These are phyloP conservation scores for Harpalus rubripes DNA, from an alignment of 2,888 invertebrate genomes.

Conservation along the genomic window DNA sequence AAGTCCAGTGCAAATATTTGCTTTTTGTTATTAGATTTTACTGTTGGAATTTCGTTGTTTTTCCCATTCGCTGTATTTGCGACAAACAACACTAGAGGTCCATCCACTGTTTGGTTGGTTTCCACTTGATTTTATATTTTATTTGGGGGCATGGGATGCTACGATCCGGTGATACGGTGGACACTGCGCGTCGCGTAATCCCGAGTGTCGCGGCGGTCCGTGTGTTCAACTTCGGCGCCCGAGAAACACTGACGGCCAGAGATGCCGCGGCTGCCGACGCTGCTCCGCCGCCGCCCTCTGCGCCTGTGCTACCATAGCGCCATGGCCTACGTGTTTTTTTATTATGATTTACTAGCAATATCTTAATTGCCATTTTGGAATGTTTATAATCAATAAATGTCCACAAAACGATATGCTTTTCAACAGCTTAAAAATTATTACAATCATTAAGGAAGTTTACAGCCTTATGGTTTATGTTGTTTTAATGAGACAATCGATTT, in stretches of 20 bases:
- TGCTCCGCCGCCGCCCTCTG: conserved; percentile 19
- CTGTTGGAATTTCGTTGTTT: neutral
- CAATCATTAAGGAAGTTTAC: conserved; percentile 49
- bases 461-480: conserved; percentile 36
- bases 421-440: conserved; percentile 56
- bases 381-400: conserved; percentile 65
- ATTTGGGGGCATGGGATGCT: neutral
- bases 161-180: too few species aligned
- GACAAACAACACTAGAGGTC: conserved; percentile 4
- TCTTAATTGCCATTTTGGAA: conserved; percentile 71
- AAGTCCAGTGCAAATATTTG: conserved; percentile 54
- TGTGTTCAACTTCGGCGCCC: conserved; percentile 2
- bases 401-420: conserved; percentile 51
- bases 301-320: conserved; percentile 50
- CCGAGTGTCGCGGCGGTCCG: neutral
- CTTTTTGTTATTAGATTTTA: conserved; percentile 54
- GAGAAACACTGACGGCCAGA: conserved; percentile 48
- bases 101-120: neutral
- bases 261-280: conserved; percentile 27
- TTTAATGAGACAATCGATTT: conserved; percentile 56
- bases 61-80: conserved; percentile 33
- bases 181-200: conserved; percentile 23
- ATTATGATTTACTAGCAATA: conserved; percentile 70
- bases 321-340: conserved; percentile 55
- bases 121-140: neutral